phyloP scores from a whole-genome alignment of 2,888 invertebrate species.

The Lochmaea crataegi region DNA sequence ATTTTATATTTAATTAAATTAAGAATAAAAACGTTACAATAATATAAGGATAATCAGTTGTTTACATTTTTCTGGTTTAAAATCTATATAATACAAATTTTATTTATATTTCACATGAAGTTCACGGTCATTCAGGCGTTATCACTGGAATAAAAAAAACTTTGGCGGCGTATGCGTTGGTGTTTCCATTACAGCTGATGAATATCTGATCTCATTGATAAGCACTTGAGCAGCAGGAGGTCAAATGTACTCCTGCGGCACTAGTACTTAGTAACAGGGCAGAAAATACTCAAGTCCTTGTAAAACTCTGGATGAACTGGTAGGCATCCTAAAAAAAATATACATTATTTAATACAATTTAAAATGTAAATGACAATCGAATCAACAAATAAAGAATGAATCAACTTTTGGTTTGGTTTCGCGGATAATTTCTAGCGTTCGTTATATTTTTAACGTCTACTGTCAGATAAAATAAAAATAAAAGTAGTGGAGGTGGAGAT shows the following conservation, averaged over 20 bases:
- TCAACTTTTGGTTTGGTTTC: too few relatives aligned
- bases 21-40: too few relatives aligned
- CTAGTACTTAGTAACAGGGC: constrained; percentile 93
- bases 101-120: not conserved
- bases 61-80: too few relatives aligned
- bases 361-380: too few relatives aligned
- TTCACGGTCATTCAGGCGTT: not conserved
- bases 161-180: not conserved
- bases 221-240: constrained; percentile 94
- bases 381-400: too few relatives aligned
- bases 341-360: not conserved
- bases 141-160: not conserved
- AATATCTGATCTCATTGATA: constrained; percentile 74
- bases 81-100: too few relatives aligned
- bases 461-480: too few relatives aligned
- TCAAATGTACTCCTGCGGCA: constrained; percentile 86
- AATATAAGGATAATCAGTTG: too few relatives aligned
- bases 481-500: too few relatives aligned
- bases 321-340: not conserved
- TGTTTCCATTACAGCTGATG: not conserved
- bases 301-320: not conserved
- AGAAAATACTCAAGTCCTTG: constrained; percentile 54
- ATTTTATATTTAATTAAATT: too few relatives aligned
- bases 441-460: too few relatives aligned
- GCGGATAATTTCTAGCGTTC: too few relatives aligned